phyloP scores from a whole-genome alignment of 2,797 vertebrate species.

The Taeniopygia guttata region DNA sequence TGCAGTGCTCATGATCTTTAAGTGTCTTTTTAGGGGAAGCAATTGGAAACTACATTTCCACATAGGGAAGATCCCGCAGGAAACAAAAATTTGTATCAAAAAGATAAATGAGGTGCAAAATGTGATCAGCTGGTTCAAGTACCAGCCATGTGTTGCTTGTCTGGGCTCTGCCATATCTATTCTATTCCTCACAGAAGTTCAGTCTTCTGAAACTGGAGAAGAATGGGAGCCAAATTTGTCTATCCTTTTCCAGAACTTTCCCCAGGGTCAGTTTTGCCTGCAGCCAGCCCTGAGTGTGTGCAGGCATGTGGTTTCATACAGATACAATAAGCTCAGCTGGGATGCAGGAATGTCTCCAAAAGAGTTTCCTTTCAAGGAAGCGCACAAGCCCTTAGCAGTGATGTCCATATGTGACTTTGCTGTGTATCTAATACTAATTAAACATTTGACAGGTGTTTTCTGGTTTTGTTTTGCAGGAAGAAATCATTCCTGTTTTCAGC shows the following conservation, averaged over 20 bases:
- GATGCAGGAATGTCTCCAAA: neutral
- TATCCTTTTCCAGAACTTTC: neutral
- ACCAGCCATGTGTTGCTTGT: accelerated
- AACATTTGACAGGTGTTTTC: neutral
- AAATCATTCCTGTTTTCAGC: slow-evolving; percentile 98
- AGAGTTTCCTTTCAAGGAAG: neutral
- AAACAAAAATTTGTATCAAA: neutral
- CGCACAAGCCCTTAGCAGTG: neutral
- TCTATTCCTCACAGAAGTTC: neutral
- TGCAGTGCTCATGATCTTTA: neutral
- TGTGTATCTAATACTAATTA: neutral
- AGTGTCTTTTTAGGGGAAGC: neutral
- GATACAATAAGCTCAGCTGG: accelerated
- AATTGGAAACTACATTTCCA: neutral
- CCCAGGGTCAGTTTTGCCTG: neutral
- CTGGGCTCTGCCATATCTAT: neutral
- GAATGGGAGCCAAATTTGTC: neutral
- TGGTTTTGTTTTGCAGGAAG: slow-evolving; percentile 84
- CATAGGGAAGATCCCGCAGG: neutral
- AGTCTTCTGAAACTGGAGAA: neutral
- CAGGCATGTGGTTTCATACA: neutral
- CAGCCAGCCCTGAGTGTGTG: too few species aligned
- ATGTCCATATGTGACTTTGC: neutral
- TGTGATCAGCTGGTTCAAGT: neutral
- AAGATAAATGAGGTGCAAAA: neutral